Evolutionary conservation across 2,113 vertebrate species (phyloP).

Genomic region (Trichechus manatus): DNA sequence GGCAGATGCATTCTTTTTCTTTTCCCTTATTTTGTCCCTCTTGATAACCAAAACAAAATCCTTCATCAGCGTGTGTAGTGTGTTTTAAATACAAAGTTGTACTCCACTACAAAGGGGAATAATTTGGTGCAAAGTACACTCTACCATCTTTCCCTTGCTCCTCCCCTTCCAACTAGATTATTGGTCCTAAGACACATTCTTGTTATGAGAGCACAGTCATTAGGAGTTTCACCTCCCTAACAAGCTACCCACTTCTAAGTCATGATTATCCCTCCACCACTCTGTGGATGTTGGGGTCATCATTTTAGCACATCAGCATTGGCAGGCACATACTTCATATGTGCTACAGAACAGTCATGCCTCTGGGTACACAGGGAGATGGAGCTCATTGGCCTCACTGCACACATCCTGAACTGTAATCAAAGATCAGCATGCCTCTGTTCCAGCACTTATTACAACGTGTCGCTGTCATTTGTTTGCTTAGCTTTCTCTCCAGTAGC

Average conservation of each 20-base stretch:
- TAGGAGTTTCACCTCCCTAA: not conserved
- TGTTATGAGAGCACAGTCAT: not conserved
- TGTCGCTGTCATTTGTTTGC: not conserved
- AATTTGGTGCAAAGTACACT: not conserved
- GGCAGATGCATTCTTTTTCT: not conserved
- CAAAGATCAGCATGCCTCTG: not conserved
- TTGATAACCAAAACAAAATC: conserved; percentile 12
- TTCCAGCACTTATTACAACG: not conserved
- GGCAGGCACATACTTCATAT: not conserved
- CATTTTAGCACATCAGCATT: not conserved
- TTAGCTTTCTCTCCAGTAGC: not conserved
- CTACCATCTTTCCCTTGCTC: not conserved
- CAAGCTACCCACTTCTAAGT: not conserved
- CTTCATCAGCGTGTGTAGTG: not conserved
- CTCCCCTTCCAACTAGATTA: not conserved
- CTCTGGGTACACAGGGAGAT: not conserved
- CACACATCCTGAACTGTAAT: not conserved
- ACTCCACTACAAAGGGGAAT: not conserved
- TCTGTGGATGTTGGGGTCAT: not conserved
- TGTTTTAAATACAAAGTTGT: not conserved
- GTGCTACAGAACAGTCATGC: not conserved
- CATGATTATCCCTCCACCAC: not conserved
- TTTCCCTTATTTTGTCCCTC: not conserved
- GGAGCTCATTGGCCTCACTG: not conserved
- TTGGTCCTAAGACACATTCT: not conserved